Evolutionary conservation across 2,888 invertebrate genomes (phyloP), one percentile per base, ranked within the genome.

Genomic region (Plagodis dolabraria): DNA sequence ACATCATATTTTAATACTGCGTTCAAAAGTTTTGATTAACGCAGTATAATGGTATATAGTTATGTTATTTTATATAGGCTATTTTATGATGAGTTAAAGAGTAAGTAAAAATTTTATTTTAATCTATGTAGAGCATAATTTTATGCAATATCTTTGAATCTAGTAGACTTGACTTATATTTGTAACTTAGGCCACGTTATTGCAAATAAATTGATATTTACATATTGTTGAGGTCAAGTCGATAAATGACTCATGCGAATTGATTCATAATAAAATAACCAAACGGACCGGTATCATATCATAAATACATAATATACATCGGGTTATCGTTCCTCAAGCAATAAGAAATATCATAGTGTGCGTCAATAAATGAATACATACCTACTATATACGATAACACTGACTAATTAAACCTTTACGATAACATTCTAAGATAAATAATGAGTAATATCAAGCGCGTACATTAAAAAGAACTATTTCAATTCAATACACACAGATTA

Each of bases 381-480:
- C 65, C 61, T 58, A 71, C 34, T 57, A 70, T 70, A 72, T 59
- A 72, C 58, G 70, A 71, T 74, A 75, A 76, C 71, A 79, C 74
- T 77, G 74, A 79, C 72, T 77, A 77, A 76, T 77, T 68, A 74
- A 76, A 74, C 67, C 33, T 71, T 72, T 71, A 78, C 69, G 69
- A 68, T 75, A 78, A 68, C 74, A 65, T 74, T 71, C 68, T 75
- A 70, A 70, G 77, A 81, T 81, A 80, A 81, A 79, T 72, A 73
- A 79, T 78, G 74, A 80, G 75, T 81, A 76, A 83, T 77, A 76
- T 70, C 64, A 77, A 83, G 79, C 80, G 79, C 80, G 69, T 75
- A 72, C 70, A 74, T 68, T 71, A 75, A 82, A 74, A 68, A 60
- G 56, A 70, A 76, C 67, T 74, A 70, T 67, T 69, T 55, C 59